Evolutionary conservation across 1,140 invertebrate species (phyloP), one percentile per base, ranked within the genome.

Genomic region (Whitmania pigra): DNA sequence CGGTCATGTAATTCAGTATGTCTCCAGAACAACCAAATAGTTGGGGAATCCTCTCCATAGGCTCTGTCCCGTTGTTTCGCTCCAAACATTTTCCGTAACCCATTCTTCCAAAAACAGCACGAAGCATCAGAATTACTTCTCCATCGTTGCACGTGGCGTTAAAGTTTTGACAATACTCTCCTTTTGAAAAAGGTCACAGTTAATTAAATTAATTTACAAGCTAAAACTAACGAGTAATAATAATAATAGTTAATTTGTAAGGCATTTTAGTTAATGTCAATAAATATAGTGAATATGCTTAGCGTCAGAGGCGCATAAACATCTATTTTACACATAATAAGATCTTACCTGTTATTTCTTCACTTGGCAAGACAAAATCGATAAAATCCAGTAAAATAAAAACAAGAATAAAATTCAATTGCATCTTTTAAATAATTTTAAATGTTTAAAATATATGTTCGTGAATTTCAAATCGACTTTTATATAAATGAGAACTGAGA

Each of bases 81-180:
- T 49, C 43, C 20, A 74, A 29, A 29, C 73, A 74, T 15, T 69
- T 49, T 2, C 73, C 73, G 3, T 20, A 20, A 6, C 18, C 22
- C 73, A 74, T 74, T 29, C 73, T 53, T 1, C 73, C 73, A 43
- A 73, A 74, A 36, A 36, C 20, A 9, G 73, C 73, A 18, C 20
- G 31, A 3, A 18, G 29, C 53, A 74, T 49, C 4, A 66, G 25
- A 18, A 74, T 69, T 22, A 74, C 73, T 27, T 74, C 69, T 31
- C 60, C 55, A 9, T 63, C 6, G 29, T n/a, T 20, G 49, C 73
- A 74, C 31, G 71, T 43, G 29, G 57, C 69, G 57, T 69, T 66
- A 31, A 27, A 66, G 40, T 60, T 60, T 15, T 43, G 7, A 31
- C 29, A 25, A 7, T 63, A 31, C 11, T 63, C 13, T 63, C 22